Evolutionary conservation across 2,797 vertebrate species (phyloP), one percentile per base, ranked within the genome.

Genomic region (Sarcophilus harrisii): DNA sequence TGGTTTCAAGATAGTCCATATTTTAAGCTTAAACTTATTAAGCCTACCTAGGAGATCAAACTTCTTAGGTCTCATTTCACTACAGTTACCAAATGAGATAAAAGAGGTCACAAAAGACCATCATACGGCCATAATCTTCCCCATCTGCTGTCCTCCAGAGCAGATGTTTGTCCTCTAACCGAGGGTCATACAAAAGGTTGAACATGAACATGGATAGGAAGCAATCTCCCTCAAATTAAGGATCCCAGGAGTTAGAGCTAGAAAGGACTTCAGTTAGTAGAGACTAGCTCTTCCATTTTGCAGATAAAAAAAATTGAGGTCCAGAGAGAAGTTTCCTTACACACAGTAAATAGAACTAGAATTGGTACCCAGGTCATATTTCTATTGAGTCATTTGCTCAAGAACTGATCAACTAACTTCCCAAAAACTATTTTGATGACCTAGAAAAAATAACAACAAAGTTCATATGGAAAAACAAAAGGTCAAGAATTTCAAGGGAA

Each of bases 11-110:
- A 57, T 55, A 94, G 92, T 94, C 52, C 54, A 16, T 94, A 96
- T 92, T 97, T 95, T 93, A 95, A 91, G 96, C 45, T 4, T 96
- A 96, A 93, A 0, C 27, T 94, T 95, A 89, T 87, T 96, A 94
- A 96, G 90, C 28, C 45, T 93, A 14, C 59, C 91, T 90, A 24
- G 45, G 57, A 90, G 58, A 92, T 95, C 95, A 94, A 95, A 94
- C 73, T 27, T 92, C 0, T 0, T 27, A 59, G 49, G 55, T 49
- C 90, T 96, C 57, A 16, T 93, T 96, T 96, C 54, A 45, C 57
- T 92, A 57, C 29, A 0, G 0, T 91, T 94, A 81, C 81, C 95
- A 89, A 95, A 93, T 90, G 16, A 93, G 28, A 21, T 16, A 62
- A 27, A 59, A 92, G 58, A 32, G 52, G 90, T 90, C 13, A 32